A percentile compares a stretch with the other conserved stretches of the same genome.
phyloP scores from a whole-genome alignment of 2,113 vertebrate species.

The Phylloscopus trochiloides region DNA sequence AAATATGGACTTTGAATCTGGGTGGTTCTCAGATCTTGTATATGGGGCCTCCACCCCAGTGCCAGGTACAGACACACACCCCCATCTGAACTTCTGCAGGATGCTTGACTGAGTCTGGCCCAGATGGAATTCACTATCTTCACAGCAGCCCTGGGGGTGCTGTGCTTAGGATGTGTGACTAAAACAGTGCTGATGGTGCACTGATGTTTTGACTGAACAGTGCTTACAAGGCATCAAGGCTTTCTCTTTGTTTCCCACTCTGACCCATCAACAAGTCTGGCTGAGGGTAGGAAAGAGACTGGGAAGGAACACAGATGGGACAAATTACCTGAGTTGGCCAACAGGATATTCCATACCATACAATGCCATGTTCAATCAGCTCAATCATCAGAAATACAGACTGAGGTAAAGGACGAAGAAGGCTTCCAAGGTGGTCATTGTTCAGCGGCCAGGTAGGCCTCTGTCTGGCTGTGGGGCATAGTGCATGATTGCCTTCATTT shows the following conservation, averaged over 20 bases:
- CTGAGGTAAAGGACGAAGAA: background rate
- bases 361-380: background rate
- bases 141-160: background rate
- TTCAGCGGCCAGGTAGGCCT: background rate
- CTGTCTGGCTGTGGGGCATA: fast-evolving
- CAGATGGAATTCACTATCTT: background rate
- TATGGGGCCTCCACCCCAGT: background rate
- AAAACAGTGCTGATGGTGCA: background rate
- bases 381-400: background rate
- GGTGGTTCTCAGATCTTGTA: background rate
- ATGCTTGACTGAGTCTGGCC: background rate
- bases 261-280: background rate
- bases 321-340: background rate
- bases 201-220: fast-evolving
- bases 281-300: background rate
- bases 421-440: background rate
- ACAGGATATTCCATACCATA: background rate
- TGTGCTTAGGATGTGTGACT: background rate
- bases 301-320: background rate
- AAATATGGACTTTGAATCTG: background rate
- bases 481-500: background rate
- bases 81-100: background rate
- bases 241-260: background rate
- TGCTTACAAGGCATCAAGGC: background rate
- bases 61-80: fast-evolving